Base-by-base conservation (phyloP, 37 sponge, comb jelly and placozoan genomes). In the Eunapius fragilis region DNA sequence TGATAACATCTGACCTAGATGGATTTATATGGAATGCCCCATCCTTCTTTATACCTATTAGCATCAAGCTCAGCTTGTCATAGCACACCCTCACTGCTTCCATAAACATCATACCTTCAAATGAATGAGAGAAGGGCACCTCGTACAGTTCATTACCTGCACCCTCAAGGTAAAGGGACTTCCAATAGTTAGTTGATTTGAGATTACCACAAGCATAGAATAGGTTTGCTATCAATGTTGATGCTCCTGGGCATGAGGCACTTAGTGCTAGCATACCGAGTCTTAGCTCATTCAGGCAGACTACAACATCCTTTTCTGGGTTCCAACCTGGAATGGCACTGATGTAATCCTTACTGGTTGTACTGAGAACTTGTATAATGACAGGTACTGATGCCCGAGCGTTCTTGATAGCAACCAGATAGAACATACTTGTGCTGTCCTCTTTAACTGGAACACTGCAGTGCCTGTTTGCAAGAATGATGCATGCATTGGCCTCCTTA, bases 221-320 rank as follows among this genome's bases (percentile, higher is more conserved):
- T 27, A 96, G 87, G 74, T 96, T 96, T 28, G 87, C 72, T 22
- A 96, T 69, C 12, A 94, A 75, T 31, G 97, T 92, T 17, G 96
- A 94, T 37, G 94, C 83, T 10, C 97, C 97, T 13, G 95, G 97
- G 75, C 96, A 90, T 22, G 83, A 31, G 45, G 95, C 94, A 50
- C 84, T 95, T 50, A 89, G 86, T 14, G 91, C 92, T 17, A 96
- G 76, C 35, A 95, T 72, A 0, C 96, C 96, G 13, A 96, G 76
- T 73, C 92, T 91, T 41, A 92, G 82, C 75, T 94, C 95, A 70
- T 58, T 87, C 13, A 91, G 31, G 37, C 95, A 94, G 23, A 95
- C 13, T 19, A 90, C 92, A 37, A 83, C 82, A 75, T 93, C 96
- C 19, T 31, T 41, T 12, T 68, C 80, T 5, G 58, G n/a, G 10